A percentile compares a stretch with the other conserved stretches of the same genome.
Conservation (phyloP, 1,140 invertebrate species). For the Plodia interpunctella region DNA sequence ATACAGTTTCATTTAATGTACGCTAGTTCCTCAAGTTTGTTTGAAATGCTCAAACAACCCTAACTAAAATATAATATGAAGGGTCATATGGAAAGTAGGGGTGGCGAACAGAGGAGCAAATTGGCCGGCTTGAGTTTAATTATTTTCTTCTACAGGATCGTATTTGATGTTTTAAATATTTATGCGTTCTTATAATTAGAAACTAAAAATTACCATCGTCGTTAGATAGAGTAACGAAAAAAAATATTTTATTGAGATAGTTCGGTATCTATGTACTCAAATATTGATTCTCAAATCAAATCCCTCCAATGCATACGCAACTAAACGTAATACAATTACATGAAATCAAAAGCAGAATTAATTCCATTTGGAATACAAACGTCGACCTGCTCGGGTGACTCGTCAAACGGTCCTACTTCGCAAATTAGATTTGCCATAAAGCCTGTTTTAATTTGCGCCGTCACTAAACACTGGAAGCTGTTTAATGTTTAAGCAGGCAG, state of each 20-base stretch:
- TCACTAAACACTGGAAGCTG: conserved; percentile 65
- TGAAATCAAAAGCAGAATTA: conserved; percentile 61
- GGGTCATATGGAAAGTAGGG: conserved; percentile 7
- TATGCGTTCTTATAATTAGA: too few species aligned
- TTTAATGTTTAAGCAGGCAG: conserved; percentile 69
- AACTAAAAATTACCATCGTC: too few species aligned
- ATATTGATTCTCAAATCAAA: too few species aligned
- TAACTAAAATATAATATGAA: conserved; percentile 12
- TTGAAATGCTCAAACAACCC: conserved; percentile 26
- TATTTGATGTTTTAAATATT: too few species aligned
- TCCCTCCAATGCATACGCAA: too few species aligned
- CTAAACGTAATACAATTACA: conserved; percentile 23
- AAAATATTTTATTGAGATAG: too few species aligned
- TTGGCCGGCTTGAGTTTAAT: not conserved
- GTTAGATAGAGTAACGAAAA: too few species aligned
- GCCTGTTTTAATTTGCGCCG: conserved; percentile 74
- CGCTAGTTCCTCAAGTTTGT: conserved; percentile 57
- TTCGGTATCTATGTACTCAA: too few species aligned
- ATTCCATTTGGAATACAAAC: conserved; percentile 71
- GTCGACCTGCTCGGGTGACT: conserved; percentile 51
- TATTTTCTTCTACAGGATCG: not conserved
- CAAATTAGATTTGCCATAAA: conserved; percentile 75
- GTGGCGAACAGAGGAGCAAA: not conserved
- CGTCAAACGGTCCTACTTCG: conserved; percentile 62
- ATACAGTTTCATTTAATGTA: conserved; percentile 71